Evolutionary conservation across 1,140 invertebrate species (phyloP).

Genomic region (Scaptomyza hsui): DNA sequence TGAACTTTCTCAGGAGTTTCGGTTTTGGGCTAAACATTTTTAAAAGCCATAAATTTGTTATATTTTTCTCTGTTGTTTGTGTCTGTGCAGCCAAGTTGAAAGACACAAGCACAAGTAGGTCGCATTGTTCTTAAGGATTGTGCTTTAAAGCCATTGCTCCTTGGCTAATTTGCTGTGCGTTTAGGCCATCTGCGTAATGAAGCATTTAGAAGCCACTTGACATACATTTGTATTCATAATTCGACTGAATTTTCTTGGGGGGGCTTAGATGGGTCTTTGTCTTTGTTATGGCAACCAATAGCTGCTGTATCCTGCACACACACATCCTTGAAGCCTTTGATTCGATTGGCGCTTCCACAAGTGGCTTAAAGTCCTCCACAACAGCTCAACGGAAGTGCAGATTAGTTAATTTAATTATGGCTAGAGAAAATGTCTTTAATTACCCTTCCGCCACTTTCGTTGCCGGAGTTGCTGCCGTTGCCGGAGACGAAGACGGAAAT

Average conservation of each 20-base stretch:
- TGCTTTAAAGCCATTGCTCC: conserved; percentile 60
- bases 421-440: conserved; percentile 61
- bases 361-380: conserved; percentile 23
- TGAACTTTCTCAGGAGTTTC: conserved; percentile 28
- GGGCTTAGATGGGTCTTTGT: not conserved
- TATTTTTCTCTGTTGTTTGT: conserved; percentile 28
- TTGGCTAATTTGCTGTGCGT: conserved; percentile 57
- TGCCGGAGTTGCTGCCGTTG: not conserved
- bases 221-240: conserved; percentile 32
- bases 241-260: not conserved
- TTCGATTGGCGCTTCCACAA: conserved; percentile 27
- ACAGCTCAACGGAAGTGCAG: conserved; percentile 33
- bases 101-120: conserved; percentile 72
- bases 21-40: conserved; percentile 68
- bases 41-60: conserved; percentile 71
- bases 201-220: conserved; percentile 6
- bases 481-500: conserved; percentile 54
- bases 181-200: conserved; percentile 40
- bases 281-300: conserved; percentile 10
- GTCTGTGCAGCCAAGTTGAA: conserved; percentile 64
- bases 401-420: conserved; percentile 65
- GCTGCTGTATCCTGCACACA: not conserved
- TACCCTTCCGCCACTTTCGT: conserved; percentile 28
- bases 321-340: conserved; percentile 33
- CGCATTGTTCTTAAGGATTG: conserved; percentile 19